These are phyloP conservation scores for Haliaeetus leucogaster DNA, from an alignment of 2,113 vertebrate species.

Conservation along the genomic window DNA sequence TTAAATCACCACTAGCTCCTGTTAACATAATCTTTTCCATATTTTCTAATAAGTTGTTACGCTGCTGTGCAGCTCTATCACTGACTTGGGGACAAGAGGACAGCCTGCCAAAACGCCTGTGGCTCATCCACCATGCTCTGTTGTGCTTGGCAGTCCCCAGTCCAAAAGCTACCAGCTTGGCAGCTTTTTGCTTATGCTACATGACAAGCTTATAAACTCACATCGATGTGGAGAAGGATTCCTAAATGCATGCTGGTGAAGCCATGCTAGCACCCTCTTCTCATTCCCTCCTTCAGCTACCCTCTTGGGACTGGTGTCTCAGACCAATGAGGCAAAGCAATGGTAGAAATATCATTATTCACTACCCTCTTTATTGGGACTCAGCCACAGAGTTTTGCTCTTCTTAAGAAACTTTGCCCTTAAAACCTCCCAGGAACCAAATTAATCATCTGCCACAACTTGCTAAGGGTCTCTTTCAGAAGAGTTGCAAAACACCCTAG, in stretches of 20 bases:
- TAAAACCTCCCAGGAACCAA: background rate
- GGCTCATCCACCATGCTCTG: background rate
- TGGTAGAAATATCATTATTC: background rate
- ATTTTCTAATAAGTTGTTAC: background rate
- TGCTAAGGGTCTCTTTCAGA: background rate
- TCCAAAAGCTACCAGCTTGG: background rate
- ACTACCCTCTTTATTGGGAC: background rate
- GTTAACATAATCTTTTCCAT: background rate
- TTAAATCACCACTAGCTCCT: background rate
- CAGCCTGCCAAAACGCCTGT: background rate
- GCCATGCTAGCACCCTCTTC: background rate
- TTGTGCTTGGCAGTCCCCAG: background rate
- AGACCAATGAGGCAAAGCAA: fast-evolving
- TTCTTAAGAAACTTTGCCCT: background rate
- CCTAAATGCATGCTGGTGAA: background rate
- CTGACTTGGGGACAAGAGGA: background rate
- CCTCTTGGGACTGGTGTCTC: background rate
- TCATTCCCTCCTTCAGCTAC: background rate
- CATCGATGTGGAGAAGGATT: background rate
- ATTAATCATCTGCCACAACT: background rate
- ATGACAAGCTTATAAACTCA: background rate
- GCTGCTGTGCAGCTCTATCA: background rate
- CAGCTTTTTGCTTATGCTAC: background rate
- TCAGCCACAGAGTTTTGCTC: background rate
- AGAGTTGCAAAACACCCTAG: background rate